Evolutionary conservation across 2,113 vertebrate species (phyloP).

Genomic region (Pelecanoides urinatrix): DNA sequence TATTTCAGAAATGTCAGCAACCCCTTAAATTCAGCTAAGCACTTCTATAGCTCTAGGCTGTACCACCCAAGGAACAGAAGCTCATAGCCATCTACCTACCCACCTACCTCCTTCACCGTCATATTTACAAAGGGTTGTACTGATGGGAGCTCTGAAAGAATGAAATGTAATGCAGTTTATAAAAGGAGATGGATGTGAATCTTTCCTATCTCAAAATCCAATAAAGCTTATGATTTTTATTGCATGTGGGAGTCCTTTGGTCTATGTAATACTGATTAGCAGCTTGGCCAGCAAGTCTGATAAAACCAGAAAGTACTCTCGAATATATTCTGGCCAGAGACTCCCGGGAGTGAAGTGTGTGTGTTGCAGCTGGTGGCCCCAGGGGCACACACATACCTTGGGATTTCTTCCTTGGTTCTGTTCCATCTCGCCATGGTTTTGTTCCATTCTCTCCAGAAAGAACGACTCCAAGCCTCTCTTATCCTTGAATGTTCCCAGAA

Average conservation of each 20-base stretch:
- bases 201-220: slow-evolving; percentile 45
- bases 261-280: slow-evolving; percentile 26
- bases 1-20: slow-evolving; percentile 8
- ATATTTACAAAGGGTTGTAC: neutral
- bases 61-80: slow-evolving; percentile 6
- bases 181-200: slow-evolving; percentile 6
- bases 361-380: neutral
- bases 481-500: neutral
- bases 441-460: neutral
- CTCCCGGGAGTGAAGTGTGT: neutral
- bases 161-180: slow-evolving; percentile 21
- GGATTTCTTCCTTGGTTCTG: neutral
- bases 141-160: neutral
- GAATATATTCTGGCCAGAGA: neutral
- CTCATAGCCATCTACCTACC: neutral
- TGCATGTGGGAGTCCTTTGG: slow-evolving; percentile 38
- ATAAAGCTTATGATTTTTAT: slow-evolving; percentile 51
- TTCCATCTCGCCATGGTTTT: neutral
- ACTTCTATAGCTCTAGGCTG: neutral
- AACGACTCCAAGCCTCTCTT: neutral
- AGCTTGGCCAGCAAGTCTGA: slow-evolving; percentile 12
- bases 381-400: neutral
- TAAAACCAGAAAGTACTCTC: neutral
- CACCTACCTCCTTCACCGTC: neutral
- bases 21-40: neutral